Evolutionary conservation across 92 coral and sea anemone species (phyloP), one percentile per base, ranked within the genome.

Genomic region (Porites lobata): DNA sequence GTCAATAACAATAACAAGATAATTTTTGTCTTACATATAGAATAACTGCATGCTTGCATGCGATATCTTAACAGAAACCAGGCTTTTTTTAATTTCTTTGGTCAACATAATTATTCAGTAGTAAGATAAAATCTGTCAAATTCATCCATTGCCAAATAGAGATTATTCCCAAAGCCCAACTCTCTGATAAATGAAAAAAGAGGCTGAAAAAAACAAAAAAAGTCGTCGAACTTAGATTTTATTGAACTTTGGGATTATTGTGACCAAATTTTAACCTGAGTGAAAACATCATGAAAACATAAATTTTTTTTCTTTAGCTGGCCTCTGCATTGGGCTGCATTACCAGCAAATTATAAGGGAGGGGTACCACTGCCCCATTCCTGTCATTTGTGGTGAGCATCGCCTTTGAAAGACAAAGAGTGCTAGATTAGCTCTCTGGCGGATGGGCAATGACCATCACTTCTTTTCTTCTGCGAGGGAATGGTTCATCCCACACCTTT

Each of bases 381-480:
- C 80, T 3, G 81, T 59, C 7, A 32, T 77, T 6, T 77, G 81
- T 57, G 81, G 81, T 1, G 81, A 77, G 8, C 53, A 77, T 5
- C 18, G 81, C 9, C 54, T 77, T 7, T 67, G 81, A 7, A 77
- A 29, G 19, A 77, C 52, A 7, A 77, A 14, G 12, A 26, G 21
- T 7, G 50, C 53, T 10, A 77, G 64, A 14, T 51, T 68, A 58
- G 54, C 69, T 57, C 79, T 75, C 5, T 13, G 11, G 54, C 53
- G 43, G 54, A 71, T 71, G 54, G 76, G 76, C 54, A 71, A 32
- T 47, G 76, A 47, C 7, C 50, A 54, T 1, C 81, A 76, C 1
- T 76, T 76, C 52, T 76, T 76, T 6, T 76, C 81, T 8, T 76
- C 81, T 0, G 26, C 81, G 22, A 58, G 69, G 32, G 69, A 76